A percentile compares a stretch with the other conserved stretches of the same genome.
Evolutionary conservation across 2,888 invertebrate species (phyloP).

Genomic region (Hirtodrosophila duncani): DNA sequence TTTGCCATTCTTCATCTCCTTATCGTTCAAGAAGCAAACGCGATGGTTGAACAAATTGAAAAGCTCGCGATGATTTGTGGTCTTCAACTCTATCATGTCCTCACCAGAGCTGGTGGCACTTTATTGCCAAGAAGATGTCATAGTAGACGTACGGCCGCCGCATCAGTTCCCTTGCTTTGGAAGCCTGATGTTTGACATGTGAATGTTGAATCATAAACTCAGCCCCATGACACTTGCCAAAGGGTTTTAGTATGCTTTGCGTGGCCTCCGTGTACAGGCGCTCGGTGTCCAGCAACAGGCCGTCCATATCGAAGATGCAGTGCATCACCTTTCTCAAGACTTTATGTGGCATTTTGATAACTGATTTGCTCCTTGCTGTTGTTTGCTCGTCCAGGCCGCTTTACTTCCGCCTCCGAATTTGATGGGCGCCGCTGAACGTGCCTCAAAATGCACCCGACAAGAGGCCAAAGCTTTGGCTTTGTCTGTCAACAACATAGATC

Average conservation of each 20-base stretch:
- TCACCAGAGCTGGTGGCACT: constrained; percentile 89
- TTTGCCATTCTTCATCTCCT: constrained; percentile 91
- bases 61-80: constrained; percentile 82
- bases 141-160: constrained; percentile 85
- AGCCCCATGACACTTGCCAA: constrained; percentile 84
- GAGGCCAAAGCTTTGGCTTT: too few species aligned
- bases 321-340: constrained; percentile 79
- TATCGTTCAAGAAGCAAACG: constrained; percentile 90
- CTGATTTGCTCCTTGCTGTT: not conserved
- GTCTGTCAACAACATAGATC: too few species aligned
- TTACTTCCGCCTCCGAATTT: constrained; percentile 34
- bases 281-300: constrained; percentile 86
- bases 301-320: constrained; percentile 83
- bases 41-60: constrained; percentile 86
- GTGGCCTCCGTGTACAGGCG: constrained; percentile 86
- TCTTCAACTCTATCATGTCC: constrained; percentile 85
- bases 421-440: too few species aligned
- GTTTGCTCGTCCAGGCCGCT: constrained; percentile 2
- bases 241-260: constrained; percentile 83
- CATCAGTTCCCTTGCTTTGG: constrained; percentile 80
- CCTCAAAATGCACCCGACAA: too few species aligned
- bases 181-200: constrained; percentile 79
- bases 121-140: constrained; percentile 85
- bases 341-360: constrained; percentile 45
- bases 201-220: constrained; percentile 80